Base-by-base conservation (phyloP, 2,113 vertebrate species). In the Raja brachyura region DNA sequence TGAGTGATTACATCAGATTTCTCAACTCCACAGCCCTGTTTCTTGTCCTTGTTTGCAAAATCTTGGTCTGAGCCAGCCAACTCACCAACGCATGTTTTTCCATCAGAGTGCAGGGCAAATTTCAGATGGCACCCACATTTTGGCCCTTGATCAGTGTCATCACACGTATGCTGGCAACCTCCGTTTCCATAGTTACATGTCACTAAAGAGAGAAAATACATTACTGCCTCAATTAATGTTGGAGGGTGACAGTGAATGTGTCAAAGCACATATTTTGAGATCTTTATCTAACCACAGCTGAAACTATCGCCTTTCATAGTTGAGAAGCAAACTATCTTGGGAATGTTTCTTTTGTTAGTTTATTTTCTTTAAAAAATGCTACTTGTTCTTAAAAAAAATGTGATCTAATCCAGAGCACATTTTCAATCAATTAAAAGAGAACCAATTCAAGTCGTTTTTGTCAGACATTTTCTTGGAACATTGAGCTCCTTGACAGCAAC, bases 171-270 rank as follows among this genome's bases (percentile, higher is more conserved):
- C 95, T 99, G 99, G 96, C 99, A 99, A 70, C 98, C 99, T 0
- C 99, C 99, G 0, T 99, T 99, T 0, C 99, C 99, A 0, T 99
- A 99, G 97, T 99, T 99, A 96, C 99, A 99, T 0, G 99, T 99
- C 97, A 99, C 99, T 99, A 95, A 10, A 83, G 94, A 94, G 95
- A 79, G 94, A 93, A 94, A 93, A 94, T 86, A 85, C 93, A 94
- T 94, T 93, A 73, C n/a, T 20, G 66, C 74, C 56, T 88, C 2
- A 59, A 88, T 88, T 31, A 88, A n/a, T 66, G 83, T 56, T 18
- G 3, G 5, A 31, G 83, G 56, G 59, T 63, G 16, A 63, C 2
- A 31, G 61, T 66, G 63, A 94, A 94, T 95, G 92, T 94, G 95
- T 95, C 95, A 95, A 96, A 96, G 95, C 96, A 96, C 95, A 96